Evolutionary conservation across 1,140 invertebrate genomes (phyloP), one percentile per base, ranked within the genome.

Genomic region (Anastrepha obliqua): DNA sequence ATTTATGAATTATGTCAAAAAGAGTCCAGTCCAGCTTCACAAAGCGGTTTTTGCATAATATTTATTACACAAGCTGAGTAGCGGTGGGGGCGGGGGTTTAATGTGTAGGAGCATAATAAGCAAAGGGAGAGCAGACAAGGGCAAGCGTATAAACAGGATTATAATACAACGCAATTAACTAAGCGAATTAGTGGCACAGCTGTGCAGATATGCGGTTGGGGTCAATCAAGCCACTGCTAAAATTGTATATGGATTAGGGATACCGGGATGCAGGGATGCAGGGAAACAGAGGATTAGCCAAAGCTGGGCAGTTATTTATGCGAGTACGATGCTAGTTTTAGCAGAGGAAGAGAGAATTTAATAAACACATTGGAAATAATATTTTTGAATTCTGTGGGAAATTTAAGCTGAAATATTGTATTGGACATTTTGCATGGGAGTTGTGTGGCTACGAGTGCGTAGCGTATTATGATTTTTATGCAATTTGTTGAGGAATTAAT

Each of bases 81-180:
- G 44, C 17, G 17, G 70, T 6, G 8, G 44, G 15, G 44, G 70
- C 8, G 8, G 44, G 15, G 44, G 2, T 47, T 55, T 81, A 29
- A 4, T 8, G n/a, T 17, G 29, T 20, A 17, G 15, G 4, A 62
- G 60, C 60, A 55, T 55, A 6, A 17, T 29, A 55, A 81, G 51
- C 47, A 55, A 55, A 55, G 11, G 51, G 6, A 11, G 51, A 55
- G 51, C 11, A 11, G 42, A 2, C 6, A 1, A 4, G 67, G 29
- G 67, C 47, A n/a, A 42, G 17, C 44, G 44, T n/a, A 81, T 58
- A 42, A 81, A 81, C 47, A 47, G 47, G 74, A 81, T 81, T 81
- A 81, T 81, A 81, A 81, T 81, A 42, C 74, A 81, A 81, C 47
- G 74, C 74, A 81, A 81, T 81, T 81, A 81, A 81, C 74, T 81